Evolutionary conservation across 2,888 invertebrate genomes (phyloP).

Genomic region (Dione juno): DNA sequence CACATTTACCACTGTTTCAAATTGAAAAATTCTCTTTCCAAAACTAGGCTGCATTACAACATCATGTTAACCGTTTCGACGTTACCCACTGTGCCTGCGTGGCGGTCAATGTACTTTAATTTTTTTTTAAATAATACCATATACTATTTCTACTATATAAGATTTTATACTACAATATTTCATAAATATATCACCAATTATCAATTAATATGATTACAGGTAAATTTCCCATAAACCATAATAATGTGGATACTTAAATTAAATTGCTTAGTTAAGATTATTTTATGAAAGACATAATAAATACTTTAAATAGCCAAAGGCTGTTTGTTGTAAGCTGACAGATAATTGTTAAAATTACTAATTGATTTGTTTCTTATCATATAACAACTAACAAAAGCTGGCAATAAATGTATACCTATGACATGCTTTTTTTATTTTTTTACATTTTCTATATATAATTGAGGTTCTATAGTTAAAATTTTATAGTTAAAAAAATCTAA

Average conservation of each 20-base stretch:
- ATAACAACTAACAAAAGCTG: not conserved
- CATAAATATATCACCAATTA: not conserved
- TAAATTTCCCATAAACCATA: constrained; percentile 6
- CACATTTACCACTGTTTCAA: no score
- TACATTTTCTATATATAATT: no score
- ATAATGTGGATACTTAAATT: constrained; percentile 12
- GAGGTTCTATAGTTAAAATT: no score
- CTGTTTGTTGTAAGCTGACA: constrained; percentile 26
- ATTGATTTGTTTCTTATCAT: not conserved
- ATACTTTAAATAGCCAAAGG: constrained; percentile 22
- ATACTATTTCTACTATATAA: not conserved
- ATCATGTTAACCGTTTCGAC: no score
- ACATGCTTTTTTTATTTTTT: no score
- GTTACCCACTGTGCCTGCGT: no score
- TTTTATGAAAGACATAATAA: constrained; percentile 25
- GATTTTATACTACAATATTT: not conserved
- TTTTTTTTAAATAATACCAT: no score
- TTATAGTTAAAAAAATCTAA: no score
- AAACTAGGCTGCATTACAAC: no score
- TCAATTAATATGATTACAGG: constrained; percentile 2
- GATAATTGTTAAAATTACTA: constrained; percentile 13
- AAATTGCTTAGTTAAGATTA: constrained; percentile 21
- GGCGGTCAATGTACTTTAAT: no score
- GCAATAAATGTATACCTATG: no score
- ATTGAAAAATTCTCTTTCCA: no score